Conservation (phyloP, 2,797 vertebrate genomes). For the Lutjanus campechanus region DNA sequence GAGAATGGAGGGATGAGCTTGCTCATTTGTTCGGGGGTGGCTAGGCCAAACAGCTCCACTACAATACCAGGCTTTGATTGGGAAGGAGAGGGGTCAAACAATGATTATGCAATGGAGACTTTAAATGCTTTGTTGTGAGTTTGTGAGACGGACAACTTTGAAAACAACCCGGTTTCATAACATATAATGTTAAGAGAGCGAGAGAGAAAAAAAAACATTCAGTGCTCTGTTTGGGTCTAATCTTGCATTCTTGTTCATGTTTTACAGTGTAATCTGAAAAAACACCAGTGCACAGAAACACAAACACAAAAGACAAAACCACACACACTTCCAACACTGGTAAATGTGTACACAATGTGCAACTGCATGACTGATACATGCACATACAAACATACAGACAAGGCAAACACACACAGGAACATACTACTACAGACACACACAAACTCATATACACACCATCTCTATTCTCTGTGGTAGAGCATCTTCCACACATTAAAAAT, state of each 20-base stretch:
- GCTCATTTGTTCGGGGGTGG: slow-evolving; percentile 77
- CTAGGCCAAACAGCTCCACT: slow-evolving; percentile 67
- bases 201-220: neutral
- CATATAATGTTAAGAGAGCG: neutral
- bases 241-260: slow-evolving; percentile 5
- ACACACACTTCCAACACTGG: slow-evolving; percentile 14
- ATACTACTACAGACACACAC: slow-evolving; percentile 27
- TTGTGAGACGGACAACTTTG: slow-evolving; percentile 14
- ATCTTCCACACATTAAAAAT: slow-evolving; percentile 87
- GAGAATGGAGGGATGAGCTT: slow-evolving; percentile 78
- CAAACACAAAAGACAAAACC: slow-evolving; percentile 6
- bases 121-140: slow-evolving; percentile 14
- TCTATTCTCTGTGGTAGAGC: slow-evolving; percentile 77
- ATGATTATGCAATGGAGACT: slow-evolving; percentile 52
- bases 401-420: slow-evolving; percentile 34
- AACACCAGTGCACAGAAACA: neutral
- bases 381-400: slow-evolving; percentile 32
- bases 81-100: slow-evolving; percentile 50
- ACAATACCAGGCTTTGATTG: slow-evolving; percentile 63
- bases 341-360: slow-evolving; percentile 20
- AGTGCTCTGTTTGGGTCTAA: neutral
- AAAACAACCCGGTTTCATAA: slow-evolving; percentile 7
- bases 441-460: slow-evolving; percentile 45
- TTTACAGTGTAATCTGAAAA: neutral
- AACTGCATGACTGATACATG: slow-evolving; percentile 29